phyloP scores from a whole-genome alignment of 2,888 invertebrate species.

The Nudaria mundana region DNA sequence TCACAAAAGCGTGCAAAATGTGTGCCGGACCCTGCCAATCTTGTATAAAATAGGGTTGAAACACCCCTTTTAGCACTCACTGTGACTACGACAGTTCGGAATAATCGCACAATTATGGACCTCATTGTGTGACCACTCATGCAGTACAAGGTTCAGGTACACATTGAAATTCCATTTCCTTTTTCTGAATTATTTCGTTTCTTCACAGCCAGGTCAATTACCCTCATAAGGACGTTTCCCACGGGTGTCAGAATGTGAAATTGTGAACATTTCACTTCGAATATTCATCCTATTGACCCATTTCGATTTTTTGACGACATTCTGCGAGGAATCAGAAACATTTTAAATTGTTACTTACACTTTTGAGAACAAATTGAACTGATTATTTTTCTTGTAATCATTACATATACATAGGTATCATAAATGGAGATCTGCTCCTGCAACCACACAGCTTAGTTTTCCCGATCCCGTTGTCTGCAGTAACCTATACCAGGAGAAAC shows the following conservation, averaged over 20 bases:
- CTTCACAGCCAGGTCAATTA: conserved; percentile 23
- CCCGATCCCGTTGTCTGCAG: too few species aligned
- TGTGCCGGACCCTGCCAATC: too few species aligned
- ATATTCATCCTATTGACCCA: background rate
- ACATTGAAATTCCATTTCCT: conserved; percentile 26
- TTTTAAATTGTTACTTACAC: too few species aligned
- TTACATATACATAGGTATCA: too few species aligned
- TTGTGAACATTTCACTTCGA: conserved; percentile 7
- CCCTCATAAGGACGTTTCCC: conserved; percentile 14
- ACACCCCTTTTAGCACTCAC: conserved; percentile 5
- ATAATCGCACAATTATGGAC: conserved; percentile 44
- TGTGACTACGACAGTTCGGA: conserved; percentile 6
- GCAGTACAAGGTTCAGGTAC: conserved; percentile 42
- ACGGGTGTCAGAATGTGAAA: conserved; percentile 18
- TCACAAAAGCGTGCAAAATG: background rate
- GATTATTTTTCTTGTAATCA: too few species aligned
- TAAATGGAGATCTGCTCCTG: too few species aligned
- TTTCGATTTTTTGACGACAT: too few species aligned
- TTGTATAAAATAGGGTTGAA: background rate
- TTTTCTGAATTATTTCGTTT: conserved; percentile 27
- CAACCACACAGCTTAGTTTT: too few species aligned
- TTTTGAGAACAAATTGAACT: too few species aligned
- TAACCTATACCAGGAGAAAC: too few species aligned
- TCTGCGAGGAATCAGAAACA: too few species aligned
- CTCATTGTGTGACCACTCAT: conserved; percentile 44